phyloP scores from a whole-genome alignment of 2,797 vertebrate genomes.

The Chloroceryle inda region DNA sequence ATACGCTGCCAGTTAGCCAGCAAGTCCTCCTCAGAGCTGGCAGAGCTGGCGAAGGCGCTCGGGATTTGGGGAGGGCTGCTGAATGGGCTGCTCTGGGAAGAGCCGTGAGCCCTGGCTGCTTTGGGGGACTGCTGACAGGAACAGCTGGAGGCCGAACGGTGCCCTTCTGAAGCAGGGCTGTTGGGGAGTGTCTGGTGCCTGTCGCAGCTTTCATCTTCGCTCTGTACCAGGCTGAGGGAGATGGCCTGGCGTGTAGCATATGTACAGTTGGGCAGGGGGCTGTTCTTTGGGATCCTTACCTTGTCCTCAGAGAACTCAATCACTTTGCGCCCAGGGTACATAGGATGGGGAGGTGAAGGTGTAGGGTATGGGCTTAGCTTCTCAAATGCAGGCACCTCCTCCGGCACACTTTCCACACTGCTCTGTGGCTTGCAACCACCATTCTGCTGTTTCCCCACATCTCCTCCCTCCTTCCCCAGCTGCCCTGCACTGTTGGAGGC shows the following conservation, averaged over 20 bases:
- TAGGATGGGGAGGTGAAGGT: slow-evolving; percentile 88
- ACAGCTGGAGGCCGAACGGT: slow-evolving; percentile 62
- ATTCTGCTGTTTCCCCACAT: slow-evolving; percentile 79
- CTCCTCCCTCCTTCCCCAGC: slow-evolving; percentile 47
- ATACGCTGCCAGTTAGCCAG: slow-evolving; percentile 95
- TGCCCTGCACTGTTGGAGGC: slow-evolving; percentile 50
- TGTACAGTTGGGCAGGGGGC: slow-evolving; percentile 95
- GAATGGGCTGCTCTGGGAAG: slow-evolving; percentile 87
- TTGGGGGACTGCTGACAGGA: slow-evolving; percentile 72
- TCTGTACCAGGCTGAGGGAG: slow-evolving; percentile 93
- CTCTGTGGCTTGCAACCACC: slow-evolving; percentile 85
- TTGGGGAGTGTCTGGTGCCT: slow-evolving; percentile 80
- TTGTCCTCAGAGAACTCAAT: slow-evolving; percentile 98
- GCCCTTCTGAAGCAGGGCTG: slow-evolving; percentile 85
- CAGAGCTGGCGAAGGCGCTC: slow-evolving; percentile 89
- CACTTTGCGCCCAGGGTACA: slow-evolving; percentile 94
- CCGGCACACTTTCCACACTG: slow-evolving; percentile 79
- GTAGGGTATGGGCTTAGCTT: slow-evolving; percentile 94
- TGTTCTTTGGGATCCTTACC: slow-evolving; percentile 95
- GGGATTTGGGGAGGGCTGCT: slow-evolving; percentile 82
- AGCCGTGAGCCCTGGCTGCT: slow-evolving; percentile 64
- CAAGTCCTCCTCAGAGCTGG: slow-evolving; percentile 94
- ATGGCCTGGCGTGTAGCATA: slow-evolving; percentile 97
- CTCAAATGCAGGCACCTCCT: slow-evolving; percentile 88
- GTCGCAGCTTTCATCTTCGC: slow-evolving; percentile 80